A percentile compares a stretch with the other conserved stretches of the same genome.
Evolutionary conservation across 2,113 vertebrate species (phyloP).

Genomic region (Taxidea taxus): DNA sequence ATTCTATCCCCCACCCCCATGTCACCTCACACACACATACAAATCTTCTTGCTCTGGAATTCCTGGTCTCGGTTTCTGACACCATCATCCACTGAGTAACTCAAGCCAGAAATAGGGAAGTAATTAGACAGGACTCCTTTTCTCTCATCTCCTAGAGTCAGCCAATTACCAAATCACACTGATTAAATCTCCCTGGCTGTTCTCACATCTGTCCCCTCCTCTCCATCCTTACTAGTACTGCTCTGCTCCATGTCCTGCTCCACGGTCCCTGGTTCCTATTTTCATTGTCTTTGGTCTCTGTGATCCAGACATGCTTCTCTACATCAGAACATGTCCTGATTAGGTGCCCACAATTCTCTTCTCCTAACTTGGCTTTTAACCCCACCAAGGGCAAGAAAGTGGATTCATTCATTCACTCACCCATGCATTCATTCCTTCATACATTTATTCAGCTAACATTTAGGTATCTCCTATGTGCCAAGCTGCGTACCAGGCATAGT

Average conservation of each 20-base stretch:
- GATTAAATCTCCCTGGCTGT: background rate
- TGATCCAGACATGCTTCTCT: background rate
- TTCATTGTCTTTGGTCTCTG: background rate
- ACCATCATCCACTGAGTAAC: background rate
- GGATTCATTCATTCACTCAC: background rate
- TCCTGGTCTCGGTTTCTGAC: background rate
- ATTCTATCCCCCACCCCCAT: background rate
- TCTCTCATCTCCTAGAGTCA: background rate
- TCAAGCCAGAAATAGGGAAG: conserved; percentile 1
- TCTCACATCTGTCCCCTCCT: background rate
- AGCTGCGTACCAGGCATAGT: background rate
- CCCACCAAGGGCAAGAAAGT: background rate
- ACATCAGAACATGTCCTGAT: too few species aligned
- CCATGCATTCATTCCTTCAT: background rate
- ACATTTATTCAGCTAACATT: background rate
- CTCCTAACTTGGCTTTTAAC: background rate
- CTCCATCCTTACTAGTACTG: background rate
- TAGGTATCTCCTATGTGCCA: background rate
- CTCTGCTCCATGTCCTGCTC: background rate
- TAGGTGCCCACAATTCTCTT: background rate
- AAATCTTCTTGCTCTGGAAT: background rate
- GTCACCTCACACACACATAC: background rate
- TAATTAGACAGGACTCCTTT: background rate
- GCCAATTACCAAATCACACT: background rate
- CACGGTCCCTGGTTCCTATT: background rate